Conservation (phyloP, 64 coral and sea anemone species). For the Astreopora myriophthalma region DNA sequence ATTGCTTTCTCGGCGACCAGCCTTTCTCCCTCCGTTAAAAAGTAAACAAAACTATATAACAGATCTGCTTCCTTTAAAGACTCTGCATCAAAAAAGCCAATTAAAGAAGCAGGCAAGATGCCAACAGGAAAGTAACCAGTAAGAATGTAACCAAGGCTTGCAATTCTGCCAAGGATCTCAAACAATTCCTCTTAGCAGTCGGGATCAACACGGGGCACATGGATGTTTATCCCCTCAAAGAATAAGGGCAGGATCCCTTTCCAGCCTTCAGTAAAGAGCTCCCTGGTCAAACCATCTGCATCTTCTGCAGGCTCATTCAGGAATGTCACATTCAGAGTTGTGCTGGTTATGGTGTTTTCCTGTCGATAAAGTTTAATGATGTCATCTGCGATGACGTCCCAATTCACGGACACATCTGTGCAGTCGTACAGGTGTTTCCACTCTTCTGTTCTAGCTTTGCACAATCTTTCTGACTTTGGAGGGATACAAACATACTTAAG, state of each 20-base stretch:
- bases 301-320: slow-evolving; percentile 35
- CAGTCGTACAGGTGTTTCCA: background rate
- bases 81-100: slow-evolving; percentile 21
- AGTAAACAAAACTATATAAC: slow-evolving; percentile 35
- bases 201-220: slow-evolving; percentile 36
- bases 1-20: slow-evolving; percentile 26
- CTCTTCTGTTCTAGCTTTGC: slow-evolving; percentile 1
- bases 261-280: slow-evolving; percentile 39
- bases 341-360: background rate
- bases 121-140: slow-evolving; percentile 51
- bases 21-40: slow-evolving; percentile 29
- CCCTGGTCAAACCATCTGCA: slow-evolving; percentile 44
- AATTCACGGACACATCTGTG: slow-evolving; percentile 14
- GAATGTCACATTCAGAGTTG: slow-evolving; percentile 25
- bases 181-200: slow-evolving; percentile 57
- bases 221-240: slow-evolving; percentile 40
- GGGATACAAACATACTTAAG: no score
- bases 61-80: slow-evolving; percentile 32
- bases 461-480: no score
- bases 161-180: slow-evolving; percentile 32
- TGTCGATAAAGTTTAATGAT: background rate
- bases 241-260: slow-evolving; percentile 42
- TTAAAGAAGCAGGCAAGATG: slow-evolving; percentile 18
- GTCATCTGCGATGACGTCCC: slow-evolving; percentile 8
- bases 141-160: slow-evolving; percentile 51